Base-by-base conservation (phyloP, 1,140 invertebrate species). In the Zaprionus tsacasi region DNA sequence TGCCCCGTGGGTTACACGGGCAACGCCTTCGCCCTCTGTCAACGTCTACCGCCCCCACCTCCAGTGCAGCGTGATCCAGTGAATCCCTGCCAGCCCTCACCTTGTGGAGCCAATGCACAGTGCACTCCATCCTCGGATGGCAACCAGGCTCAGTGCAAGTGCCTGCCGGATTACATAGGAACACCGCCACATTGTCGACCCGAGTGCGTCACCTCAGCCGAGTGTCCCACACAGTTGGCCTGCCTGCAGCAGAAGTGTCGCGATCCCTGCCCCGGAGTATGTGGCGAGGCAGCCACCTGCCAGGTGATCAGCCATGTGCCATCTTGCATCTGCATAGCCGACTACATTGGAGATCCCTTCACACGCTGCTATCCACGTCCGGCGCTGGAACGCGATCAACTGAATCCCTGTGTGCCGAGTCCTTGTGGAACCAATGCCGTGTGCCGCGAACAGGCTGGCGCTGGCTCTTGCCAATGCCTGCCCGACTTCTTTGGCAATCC, bases 71-170 rank as follows among this genome's bases (percentile, higher is more conserved):
- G 81, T 59, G 83, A 93, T n/a, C 79, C 87, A 0, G 76, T 93
- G 65, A 90, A 91, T 48, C 95, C 96, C n/a, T 97, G 96, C 76
- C 92, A 93, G 67, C 95, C 95, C 1, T 95, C 95, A 79, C 95
- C 96, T 3, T 97, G 96, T 93, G 96, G 96, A 45, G 94, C 95
- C 6, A 95, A 96, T 79, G 95, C 95, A 35, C 95, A 95, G 80
- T 97, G 96, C 88, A 93, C 94, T 75, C 94, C 95, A 30, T 94
- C 94, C 71, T 94, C 94, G 36, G 92, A 94, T 55, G 94, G 95
- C 43, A 96, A 95, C 68, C 95, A 96, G 75, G 96, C 96, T 6
- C 94, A 96, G 6, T 98, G 97, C 85, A 95, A 96, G 45, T 97
- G 97, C 81, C 85, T 96, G 10, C 93, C 94, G 77, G 95, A 95